Conservation (phyloP, 2,888 invertebrate species). For the Tryphoninae sp. region DNA sequence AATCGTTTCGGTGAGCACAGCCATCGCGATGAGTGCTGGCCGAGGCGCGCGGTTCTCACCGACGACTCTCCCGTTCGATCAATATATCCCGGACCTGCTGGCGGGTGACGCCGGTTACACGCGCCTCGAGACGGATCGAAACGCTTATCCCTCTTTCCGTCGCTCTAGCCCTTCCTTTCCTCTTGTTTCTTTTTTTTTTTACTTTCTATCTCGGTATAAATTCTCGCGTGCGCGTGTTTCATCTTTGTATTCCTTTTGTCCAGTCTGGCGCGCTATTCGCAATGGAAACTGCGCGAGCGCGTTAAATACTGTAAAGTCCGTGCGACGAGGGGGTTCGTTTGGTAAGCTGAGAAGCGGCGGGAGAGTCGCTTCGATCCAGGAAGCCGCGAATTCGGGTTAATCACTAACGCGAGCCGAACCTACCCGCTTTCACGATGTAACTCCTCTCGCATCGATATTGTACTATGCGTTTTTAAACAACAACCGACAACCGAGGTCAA, state of each 20-base stretch:
- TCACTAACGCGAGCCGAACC: slow-evolving; percentile 63
- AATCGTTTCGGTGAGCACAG: neutral
- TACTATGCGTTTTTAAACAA: too few species aligned
- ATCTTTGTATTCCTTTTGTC: neutral
- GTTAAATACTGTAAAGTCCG: neutral
- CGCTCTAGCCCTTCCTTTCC: neutral
- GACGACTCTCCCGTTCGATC: slow-evolving; percentile 52
- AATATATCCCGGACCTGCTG: slow-evolving; percentile 63
- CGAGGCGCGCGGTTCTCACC: slow-evolving; percentile 32
- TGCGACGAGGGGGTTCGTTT: neutral
- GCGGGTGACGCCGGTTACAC: slow-evolving; percentile 52
- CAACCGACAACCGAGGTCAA: too few species aligned
- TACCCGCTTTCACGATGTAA: too few species aligned
- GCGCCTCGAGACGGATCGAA: slow-evolving; percentile 49
- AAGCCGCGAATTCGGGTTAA: slow-evolving; percentile 74
- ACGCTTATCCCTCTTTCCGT: neutral
- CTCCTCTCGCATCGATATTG: too few species aligned
- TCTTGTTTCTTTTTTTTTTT: neutral
- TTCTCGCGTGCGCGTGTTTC: neutral
- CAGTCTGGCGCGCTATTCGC: neutral
- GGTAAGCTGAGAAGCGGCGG: neutral
- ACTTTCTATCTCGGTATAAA: neutral
- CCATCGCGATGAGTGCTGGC: neutral
- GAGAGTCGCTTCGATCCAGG: slow-evolving; percentile 60
- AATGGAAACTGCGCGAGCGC: neutral